phyloP scores from a whole-genome alignment of 2,888 invertebrate species.

The Archips crataeganus region DNA sequence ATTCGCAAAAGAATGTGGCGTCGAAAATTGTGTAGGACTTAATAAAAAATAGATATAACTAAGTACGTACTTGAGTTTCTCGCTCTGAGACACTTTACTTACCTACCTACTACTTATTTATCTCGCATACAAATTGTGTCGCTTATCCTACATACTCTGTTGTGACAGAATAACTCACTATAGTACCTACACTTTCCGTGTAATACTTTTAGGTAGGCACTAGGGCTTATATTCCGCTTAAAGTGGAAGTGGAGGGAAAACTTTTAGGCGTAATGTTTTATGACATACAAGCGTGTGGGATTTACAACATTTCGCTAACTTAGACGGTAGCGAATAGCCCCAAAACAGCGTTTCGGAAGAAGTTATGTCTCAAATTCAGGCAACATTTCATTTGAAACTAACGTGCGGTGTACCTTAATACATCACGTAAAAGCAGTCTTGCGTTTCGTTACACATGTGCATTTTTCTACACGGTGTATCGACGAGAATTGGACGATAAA shows the following conservation, averaged over 20 bases:
- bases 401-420: not conserved
- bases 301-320: not conserved
- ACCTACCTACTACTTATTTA: not conserved
- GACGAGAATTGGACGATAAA: not conserved
- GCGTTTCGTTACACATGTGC: not conserved
- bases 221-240: not conserved
- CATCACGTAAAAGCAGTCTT: not conserved
- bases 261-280: not conserved
- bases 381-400: not conserved
- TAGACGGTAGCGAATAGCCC: not conserved
- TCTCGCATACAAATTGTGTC: slow-evolving; percentile 1
- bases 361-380: not conserved
- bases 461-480: not conserved
- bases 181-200: not conserved
- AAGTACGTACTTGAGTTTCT: not conserved
- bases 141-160: not conserved
- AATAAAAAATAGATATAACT: not conserved
- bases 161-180: not conserved
- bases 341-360: not conserved
- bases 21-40: not conserved
- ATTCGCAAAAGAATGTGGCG: slow-evolving; percentile 6
- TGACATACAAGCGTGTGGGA: not conserved
- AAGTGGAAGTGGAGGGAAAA: not conserved
- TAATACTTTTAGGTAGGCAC: not conserved
- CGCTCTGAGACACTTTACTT: not conserved